These are phyloP conservation scores for Zapus hudsonius DNA, from an alignment of 2,113 vertebrate genomes.

Conservation along the genomic window DNA sequence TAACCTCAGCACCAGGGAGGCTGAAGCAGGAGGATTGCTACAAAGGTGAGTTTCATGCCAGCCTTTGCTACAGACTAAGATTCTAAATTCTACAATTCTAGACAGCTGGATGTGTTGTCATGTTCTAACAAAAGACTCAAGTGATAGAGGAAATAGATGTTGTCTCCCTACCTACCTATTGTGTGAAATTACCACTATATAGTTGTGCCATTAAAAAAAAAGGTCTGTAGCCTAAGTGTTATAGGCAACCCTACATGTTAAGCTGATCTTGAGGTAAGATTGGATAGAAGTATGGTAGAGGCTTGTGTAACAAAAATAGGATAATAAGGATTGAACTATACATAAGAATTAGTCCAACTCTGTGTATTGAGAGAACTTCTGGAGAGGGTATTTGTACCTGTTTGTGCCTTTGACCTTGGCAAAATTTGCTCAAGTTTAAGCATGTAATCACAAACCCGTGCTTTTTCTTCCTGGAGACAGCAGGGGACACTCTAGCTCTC, in stretches of 20 bases:
- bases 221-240: neutral
- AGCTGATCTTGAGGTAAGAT: neutral
- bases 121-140: conserved; percentile 1
- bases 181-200: neutral
- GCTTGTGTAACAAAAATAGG: neutral
- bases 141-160: neutral
- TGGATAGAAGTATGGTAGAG: neutral
- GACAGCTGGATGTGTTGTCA: neutral
- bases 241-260: neutral
- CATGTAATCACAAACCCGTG: neutral
- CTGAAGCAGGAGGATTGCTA: too few species aligned
- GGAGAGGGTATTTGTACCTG: neutral
- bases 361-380: conserved; percentile 24
- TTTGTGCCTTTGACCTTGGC: neutral
- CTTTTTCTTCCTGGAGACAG: conserved; percentile 20
- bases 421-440: neutral
- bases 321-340: neutral
- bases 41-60: too few species aligned
- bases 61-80: too few species aligned
- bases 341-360: neutral
- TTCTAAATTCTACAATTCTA: too few species aligned
- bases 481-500: conserved; percentile 19
- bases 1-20: too few species aligned
- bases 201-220: neutral
- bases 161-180: neutral